Conservation (phyloP, 2,113 vertebrate species). For the Stigmatopora nigra region DNA sequence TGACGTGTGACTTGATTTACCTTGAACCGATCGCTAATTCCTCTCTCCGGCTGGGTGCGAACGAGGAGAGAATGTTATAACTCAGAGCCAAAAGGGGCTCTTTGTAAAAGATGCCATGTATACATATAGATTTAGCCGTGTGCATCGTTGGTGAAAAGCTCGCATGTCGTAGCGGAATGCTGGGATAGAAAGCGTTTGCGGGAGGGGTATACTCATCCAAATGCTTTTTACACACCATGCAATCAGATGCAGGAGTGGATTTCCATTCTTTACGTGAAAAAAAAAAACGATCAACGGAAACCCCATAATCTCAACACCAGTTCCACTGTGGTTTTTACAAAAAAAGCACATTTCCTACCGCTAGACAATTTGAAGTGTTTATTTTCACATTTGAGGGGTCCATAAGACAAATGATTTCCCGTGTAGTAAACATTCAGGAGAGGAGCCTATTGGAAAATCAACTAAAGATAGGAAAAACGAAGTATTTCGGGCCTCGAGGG, state of each 20-base stretch:
- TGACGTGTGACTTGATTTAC: slow-evolving; percentile 56
- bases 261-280: background rate
- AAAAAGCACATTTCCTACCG: background rate
- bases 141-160: background rate
- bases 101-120: slow-evolving; percentile 30
- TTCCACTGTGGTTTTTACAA: background rate
- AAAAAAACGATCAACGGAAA: background rate
- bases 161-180: slow-evolving; percentile 32
- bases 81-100: slow-evolving; percentile 38
- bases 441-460: background rate
- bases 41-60: slow-evolving; percentile 68
- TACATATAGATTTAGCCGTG: background rate
- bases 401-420: slow-evolving; percentile 4
- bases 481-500: slow-evolving; percentile 33
- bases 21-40: slow-evolving; percentile 68
- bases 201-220: slow-evolving; percentile 5
- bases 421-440: slow-evolving; percentile 6
- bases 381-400: background rate
- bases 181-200: slow-evolving; percentile 46
- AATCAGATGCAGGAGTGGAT: slow-evolving; percentile 18
- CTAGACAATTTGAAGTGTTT: background rate
- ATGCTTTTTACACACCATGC: slow-evolving; percentile 40
- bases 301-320: background rate
- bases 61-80: slow-evolving; percentile 61
- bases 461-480: slow-evolving; percentile 1